These are phyloP conservation scores for Escarpia spicata DNA, from an alignment of 2,888 invertebrate genomes.

Conservation along the genomic window DNA sequence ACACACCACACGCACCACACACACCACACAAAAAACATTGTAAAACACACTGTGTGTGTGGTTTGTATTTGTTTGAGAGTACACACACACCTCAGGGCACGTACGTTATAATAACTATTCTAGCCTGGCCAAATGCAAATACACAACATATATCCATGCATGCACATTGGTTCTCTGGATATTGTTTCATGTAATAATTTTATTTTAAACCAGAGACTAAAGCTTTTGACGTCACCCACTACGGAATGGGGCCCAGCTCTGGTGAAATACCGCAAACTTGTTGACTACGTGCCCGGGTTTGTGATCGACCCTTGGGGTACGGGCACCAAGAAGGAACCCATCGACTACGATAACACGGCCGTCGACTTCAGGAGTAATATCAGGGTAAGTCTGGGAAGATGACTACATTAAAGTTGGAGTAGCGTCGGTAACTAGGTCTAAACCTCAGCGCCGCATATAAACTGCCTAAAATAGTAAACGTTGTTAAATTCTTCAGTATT, in stretches of 20 bases:
- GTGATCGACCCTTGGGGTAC: conserved; percentile 47
- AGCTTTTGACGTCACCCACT: conserved; percentile 46
- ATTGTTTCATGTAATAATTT: background rate
- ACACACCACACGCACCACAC: too few relatives aligned
- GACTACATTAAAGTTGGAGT: background rate
- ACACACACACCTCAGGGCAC: too few relatives aligned
- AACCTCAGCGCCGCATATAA: background rate
- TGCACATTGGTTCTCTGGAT: background rate
- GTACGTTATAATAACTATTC: too few relatives aligned
- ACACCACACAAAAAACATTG: too few relatives aligned
- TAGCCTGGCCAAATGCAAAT: too few relatives aligned
- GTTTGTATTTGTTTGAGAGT: too few relatives aligned
- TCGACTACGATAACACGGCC: background rate
- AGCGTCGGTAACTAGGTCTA: background rate
- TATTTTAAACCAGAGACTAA: conserved; percentile 26
- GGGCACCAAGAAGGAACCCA: background rate
- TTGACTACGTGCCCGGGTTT: conserved; percentile 49
- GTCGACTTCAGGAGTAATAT: background rate
- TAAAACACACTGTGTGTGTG: too few relatives aligned
- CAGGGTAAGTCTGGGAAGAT: background rate
- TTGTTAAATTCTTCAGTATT: background rate
- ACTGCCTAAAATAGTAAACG: background rate
- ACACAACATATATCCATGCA: too few relatives aligned
- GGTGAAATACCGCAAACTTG: conserved; percentile 54
- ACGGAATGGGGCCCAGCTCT: conserved; percentile 60